Evolutionary conservation across 1,140 invertebrate genomes (phyloP), one percentile per base, ranked within the genome.

Genomic region (Lordiphosa stackelbergi): DNA sequence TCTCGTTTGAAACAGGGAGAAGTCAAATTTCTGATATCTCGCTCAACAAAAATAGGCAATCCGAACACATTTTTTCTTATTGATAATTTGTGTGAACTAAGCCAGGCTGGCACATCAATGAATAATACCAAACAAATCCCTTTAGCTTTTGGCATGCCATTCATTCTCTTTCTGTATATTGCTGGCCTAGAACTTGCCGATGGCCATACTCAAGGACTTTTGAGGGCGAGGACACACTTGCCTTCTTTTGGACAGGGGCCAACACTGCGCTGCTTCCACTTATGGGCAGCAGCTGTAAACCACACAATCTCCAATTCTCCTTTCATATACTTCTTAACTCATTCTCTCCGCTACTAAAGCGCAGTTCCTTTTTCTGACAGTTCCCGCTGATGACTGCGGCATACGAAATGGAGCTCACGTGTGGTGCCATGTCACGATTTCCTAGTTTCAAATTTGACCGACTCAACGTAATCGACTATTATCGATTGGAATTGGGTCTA

Each of bases 171-270:
- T 60, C 31, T 16, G 2, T 16, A 38, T 24, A 37, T 37, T 38
- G 35, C 41, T 40, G 74, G 52, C 75, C 61, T 74, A 66, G 75
- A 69, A 69, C 65, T 69, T 68, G 64, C 46, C 65, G 65, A 48
- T 53, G 51, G 38, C 51, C 48, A 51, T 10, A 48, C 53, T 65
- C 64, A 68, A 68, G 64, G 64, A 52, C 64, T 55, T 37, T 38
- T 48, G 54, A 68, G 64, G 64, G 46, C 64, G 64, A 68, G 64
- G 64, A 53, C 54, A 41, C n/a, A 16, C 11, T 36, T 12, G 31
- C 60, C 42, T 28, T 11, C 11, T 13, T 28, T 31, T 12, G 31
- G 7, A 34, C 10, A 46, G 22, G 31, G 22, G 66, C n/a, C 35
- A 34, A 51, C 16, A 54, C 9, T 11, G 16, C 3, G 28, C 35